Evolutionary conservation across 1,140 invertebrate genomes (phyloP), one percentile per base, ranked within the genome.

Genomic region (Cotesia vestalis): DNA sequence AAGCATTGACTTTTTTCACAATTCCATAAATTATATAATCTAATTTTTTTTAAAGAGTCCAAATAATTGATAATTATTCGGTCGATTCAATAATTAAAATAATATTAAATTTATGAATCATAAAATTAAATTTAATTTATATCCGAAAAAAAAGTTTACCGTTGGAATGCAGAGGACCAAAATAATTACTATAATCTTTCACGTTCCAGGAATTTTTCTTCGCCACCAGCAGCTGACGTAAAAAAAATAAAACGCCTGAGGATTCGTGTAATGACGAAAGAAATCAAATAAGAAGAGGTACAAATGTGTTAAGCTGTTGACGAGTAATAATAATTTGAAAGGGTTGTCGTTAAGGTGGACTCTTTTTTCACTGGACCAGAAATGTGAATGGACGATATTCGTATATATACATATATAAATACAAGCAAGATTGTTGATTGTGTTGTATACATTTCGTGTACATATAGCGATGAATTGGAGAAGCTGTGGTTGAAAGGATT

Each of bases 91-190:
- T 6, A 11, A 46, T 46, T 46, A 46, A 46, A 9, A 9, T 46
- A 2, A 46, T 46, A 6, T 46, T 3, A 11, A 46, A 46, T 46
- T 46, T 46, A 6, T 8, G 5, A 46, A 9, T 46, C 3, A 46
- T 2, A 46, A 46, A 27, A 27, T 27, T 9, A 4, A 20, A 61
- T 35, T 0, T 14, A 57, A 57, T 57, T 57, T 8, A n/a, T 4
- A 61, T 6, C 8, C 9, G 59, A 12, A 9, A 9, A 51, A 35
- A n/a, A 38, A 27, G 17, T 20, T 36, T 64, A 9, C 38, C 40
- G 51, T 51, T 64, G 62, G 62, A 64, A 64, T 64, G 62, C 40
- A 14, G 62, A 64, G 62, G 62, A 64, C 62, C 62, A 64, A 51
- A 20, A 20, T 64, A 64, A 64, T 64, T 64, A 64, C 51, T 20